Evolutionary conservation across 1,140 invertebrate species (phyloP).

Genomic region (Pseudomyrmex gracilis): DNA sequence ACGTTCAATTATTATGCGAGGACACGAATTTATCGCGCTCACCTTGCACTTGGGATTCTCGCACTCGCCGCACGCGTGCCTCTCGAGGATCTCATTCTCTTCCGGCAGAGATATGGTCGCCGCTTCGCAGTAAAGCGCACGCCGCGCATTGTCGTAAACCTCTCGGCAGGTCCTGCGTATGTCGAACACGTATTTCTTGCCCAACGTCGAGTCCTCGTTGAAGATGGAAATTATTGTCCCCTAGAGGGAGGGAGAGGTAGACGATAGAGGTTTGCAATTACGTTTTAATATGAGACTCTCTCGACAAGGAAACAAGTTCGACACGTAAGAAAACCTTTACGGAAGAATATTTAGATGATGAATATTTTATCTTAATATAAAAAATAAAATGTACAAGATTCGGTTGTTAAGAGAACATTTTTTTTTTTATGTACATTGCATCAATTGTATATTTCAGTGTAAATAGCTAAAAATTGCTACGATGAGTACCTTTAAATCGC

Average conservation of each 20-base stretch:
- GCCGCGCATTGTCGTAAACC: slow-evolving; percentile 93
- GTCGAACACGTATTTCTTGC: slow-evolving; percentile 96
- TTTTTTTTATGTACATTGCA: too few relatives aligned
- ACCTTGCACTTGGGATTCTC: slow-evolving; percentile 82
- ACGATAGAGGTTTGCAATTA: background rate
- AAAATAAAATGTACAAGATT: background rate
- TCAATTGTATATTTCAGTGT: background rate
- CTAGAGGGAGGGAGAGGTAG: slow-evolving; percentile 77
- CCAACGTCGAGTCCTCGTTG: slow-evolving; percentile 94
- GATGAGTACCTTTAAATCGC: slow-evolving; percentile 92
- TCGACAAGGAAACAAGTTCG: background rate
- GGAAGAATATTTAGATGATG: background rate
- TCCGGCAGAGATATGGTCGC: slow-evolving; percentile 80
- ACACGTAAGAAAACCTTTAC: background rate
- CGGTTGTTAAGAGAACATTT: too few relatives aligned
- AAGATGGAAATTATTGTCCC: slow-evolving; percentile 96
- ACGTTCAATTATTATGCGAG: background rate
- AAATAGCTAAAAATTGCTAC: background rate
- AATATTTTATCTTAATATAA: background rate
- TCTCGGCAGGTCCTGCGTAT: slow-evolving; percentile 94
- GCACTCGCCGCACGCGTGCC: slow-evolving; percentile 80
- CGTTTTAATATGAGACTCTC: too few relatives aligned
- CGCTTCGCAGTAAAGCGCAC: slow-evolving; percentile 88
- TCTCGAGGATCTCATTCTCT: slow-evolving; percentile 80
- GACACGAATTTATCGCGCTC: slow-evolving; percentile 6